Evolutionary conservation across 2,797 vertebrate genomes (phyloP).

Genomic region (Helicolenus hilgendorfi): DNA sequence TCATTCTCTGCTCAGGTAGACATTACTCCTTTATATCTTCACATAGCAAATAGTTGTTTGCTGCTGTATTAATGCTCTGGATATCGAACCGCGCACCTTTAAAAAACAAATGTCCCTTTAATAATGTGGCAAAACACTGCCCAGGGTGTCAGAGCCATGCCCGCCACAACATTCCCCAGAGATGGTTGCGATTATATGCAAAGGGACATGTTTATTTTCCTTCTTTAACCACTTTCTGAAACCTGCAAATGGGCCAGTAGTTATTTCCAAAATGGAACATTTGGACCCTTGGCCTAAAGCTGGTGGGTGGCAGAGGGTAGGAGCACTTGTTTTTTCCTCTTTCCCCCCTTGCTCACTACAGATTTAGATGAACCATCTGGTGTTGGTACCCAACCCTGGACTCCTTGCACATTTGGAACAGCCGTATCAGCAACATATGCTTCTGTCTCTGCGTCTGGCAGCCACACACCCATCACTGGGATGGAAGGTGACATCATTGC

Average conservation of each 20-base stretch:
- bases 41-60: too few species aligned
- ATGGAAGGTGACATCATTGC: conserved; percentile 76
- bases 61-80: background rate
- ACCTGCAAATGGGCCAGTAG: conserved; percentile 34
- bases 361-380: conserved; percentile 86
- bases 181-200: background rate
- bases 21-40: too few species aligned
- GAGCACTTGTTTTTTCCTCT: conserved; percentile 55
- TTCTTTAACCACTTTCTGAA: conserved; percentile 3
- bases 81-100: background rate
- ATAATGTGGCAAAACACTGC: background rate
- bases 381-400: conserved; percentile 68
- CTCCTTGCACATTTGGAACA: conserved; percentile 80
- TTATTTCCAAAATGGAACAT: conserved; percentile 68
- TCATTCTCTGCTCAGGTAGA: too few species aligned
- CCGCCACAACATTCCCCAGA: background rate
- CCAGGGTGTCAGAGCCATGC: background rate
- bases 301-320: conserved; percentile 50
- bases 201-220: background rate
- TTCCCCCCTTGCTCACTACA: conserved; percentile 43
- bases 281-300: conserved; percentile 68
- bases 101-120: background rate
- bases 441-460: conserved; percentile 81
- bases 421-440: conserved; percentile 83
- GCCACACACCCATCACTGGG: conserved; percentile 59